Evolutionary conservation across 2,888 invertebrate species (phyloP).

Genomic region (Strigamia transsilvanica): DNA sequence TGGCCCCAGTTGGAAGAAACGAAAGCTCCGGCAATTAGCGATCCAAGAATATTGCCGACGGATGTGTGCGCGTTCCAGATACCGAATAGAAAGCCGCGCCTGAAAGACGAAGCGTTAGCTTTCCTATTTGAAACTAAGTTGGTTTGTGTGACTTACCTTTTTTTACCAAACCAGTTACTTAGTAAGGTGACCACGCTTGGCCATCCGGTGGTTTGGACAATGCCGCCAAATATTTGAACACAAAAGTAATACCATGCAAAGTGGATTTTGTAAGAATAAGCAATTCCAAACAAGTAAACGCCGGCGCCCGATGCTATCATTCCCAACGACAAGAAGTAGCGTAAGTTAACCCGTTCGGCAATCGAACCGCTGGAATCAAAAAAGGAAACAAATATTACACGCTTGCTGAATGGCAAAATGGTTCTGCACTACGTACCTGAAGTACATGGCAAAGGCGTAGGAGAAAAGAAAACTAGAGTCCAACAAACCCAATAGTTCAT

Average conservation of each 20-base stretch:
- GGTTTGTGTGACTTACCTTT: slow-evolving; percentile 67
- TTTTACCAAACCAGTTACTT: slow-evolving; percentile 96
- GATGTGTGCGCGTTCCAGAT: slow-evolving; percentile 98
- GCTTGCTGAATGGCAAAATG: too few relatives aligned
- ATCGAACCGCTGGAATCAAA: slow-evolving; percentile 78
- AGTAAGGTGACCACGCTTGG: slow-evolving; percentile 92
- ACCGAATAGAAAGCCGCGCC: slow-evolving; percentile 81
- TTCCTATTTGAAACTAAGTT: too few relatives aligned
- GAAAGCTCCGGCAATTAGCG: slow-evolving; percentile 85
- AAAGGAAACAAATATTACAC: background rate
- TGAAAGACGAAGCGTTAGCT: slow-evolving; percentile 51
- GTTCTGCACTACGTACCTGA: slow-evolving; percentile 66
- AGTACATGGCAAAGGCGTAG: slow-evolving; percentile 93
- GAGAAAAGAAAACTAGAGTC: slow-evolving; percentile 92
- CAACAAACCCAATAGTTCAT: slow-evolving; percentile 81
- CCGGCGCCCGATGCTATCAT: slow-evolving; percentile 88
- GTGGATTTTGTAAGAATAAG: slow-evolving; percentile 82
- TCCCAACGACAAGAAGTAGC: slow-evolving; percentile 89
- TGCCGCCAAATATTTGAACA: slow-evolving; percentile 84
- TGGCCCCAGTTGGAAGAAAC: slow-evolving; percentile 89
- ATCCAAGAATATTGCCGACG: slow-evolving; percentile 92
- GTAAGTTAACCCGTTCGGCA: slow-evolving; percentile 88
- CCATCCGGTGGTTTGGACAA: slow-evolving; percentile 95
- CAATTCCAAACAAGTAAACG: slow-evolving; percentile 88
- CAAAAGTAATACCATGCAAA: slow-evolving; percentile 80